Conservation (phyloP, 1,140 invertebrate species). For the Leptopilina boulardi region DNA sequence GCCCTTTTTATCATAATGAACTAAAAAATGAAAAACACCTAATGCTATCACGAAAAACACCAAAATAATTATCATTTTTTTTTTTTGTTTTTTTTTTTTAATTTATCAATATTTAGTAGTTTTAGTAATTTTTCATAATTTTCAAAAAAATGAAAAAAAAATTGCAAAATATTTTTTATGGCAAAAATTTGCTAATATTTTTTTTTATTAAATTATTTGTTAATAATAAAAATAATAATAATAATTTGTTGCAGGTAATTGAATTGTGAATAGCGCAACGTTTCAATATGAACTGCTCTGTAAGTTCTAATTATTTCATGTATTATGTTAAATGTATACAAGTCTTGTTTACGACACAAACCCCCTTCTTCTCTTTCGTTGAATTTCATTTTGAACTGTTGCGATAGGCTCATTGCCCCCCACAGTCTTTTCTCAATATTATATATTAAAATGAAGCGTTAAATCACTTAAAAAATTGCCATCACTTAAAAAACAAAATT, state of each 20-base stretch:
- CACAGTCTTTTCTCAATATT: not conserved
- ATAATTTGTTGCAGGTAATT: not conserved
- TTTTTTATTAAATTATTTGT: too few species aligned
- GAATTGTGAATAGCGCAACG: constrained; percentile 2
- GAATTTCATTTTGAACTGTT: not conserved
- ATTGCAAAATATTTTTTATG: not conserved
- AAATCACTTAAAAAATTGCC: not conserved
- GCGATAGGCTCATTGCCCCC: not conserved
- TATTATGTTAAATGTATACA: not conserved
- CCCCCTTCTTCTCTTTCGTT: not conserved
- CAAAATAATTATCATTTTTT: not conserved
- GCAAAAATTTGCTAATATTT: not conserved
- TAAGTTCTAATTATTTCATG: not conserved
- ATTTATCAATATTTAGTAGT: too few species aligned
- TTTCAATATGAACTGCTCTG: not conserved
- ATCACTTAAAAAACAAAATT: not conserved
- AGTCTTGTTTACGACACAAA: not conserved
- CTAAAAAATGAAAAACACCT: constrained; percentile 1
- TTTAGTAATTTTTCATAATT: too few species aligned
- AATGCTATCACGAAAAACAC: not conserved
- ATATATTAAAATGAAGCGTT: not conserved
- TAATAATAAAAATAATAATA: not conserved
- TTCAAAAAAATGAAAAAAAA: not conserved
- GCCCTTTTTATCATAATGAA: not conserved
- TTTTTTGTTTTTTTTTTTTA: too few species aligned